Base-by-base conservation (phyloP, 1,140 invertebrate genomes). In the Trigoniulus corallinus region DNA sequence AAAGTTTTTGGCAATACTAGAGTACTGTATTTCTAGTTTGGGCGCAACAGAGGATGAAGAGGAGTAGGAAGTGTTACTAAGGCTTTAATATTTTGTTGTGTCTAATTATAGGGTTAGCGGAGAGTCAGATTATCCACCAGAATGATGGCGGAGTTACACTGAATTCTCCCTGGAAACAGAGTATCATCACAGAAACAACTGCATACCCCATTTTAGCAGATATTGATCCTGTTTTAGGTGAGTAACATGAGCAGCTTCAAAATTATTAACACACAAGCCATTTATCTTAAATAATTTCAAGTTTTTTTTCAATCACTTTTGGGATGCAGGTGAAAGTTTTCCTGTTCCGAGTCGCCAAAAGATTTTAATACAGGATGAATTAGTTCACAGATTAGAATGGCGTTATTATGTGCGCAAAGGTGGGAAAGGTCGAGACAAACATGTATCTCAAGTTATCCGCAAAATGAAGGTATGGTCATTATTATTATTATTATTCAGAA, bases 381-480 rank as follows among this genome's bases (percentile, higher is more conserved):
- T 93, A 22, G 84, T 89, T 0, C 95, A 95, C 62, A 74, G 87
- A 52, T 86, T 96, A 54, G 89, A 95, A 68, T 96, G 92, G 91
- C 74, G 88, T 39, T 96, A 94, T 64, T 88, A 88, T 64, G 67
- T 86, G 21, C 12, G 43, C 4, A 51, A 51, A 26, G 50, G 46
- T 7, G 50, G 50, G 3, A 51, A 51, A 51, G 50, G 50, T 3
- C 7, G 23, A 7, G 39, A 51, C 20, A 51, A 51, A 22, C 50
- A 51, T 21, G 50, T 51, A 2, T 48, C 50, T 3, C 20, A 48
- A 15, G 50, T 51, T 2, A 47, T 48, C 27, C 42, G 43, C 12
- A 51, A 46, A 40, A 45, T 51, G 42, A 51, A 34, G 22, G 50
- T 47, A 43, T 42, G 18, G 42, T 13, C 18, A 24, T 13, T 22